Evolutionary conservation across 2,888 invertebrate genomes (phyloP).

Genomic region (Argyresthia goedartella): DNA sequence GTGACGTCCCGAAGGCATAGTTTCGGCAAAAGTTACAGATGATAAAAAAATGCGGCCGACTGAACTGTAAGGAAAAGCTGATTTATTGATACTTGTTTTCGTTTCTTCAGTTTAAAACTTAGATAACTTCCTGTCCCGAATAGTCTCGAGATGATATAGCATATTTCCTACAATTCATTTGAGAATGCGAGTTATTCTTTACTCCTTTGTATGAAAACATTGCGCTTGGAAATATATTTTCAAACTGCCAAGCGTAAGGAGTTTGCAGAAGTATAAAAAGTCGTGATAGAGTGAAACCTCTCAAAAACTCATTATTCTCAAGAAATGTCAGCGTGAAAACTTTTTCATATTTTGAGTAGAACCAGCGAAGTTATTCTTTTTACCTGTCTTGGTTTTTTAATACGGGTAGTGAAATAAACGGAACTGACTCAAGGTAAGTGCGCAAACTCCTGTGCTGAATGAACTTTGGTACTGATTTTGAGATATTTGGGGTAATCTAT

Average conservation of each 20-base stretch:
- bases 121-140: background rate
- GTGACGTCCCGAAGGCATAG: slow-evolving; percentile 54
- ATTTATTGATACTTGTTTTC: slow-evolving; percentile 1
- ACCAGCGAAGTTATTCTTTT: background rate
- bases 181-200: background rate
- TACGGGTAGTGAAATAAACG: background rate
- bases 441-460: background rate
- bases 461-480: background rate
- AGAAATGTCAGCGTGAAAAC: background rate
- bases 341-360: background rate
- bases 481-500: background rate
- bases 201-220: background rate
- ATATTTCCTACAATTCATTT: background rate
- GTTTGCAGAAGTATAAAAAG: background rate
- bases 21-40: slow-evolving; percentile 38
- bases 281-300: background rate
- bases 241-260: background rate
- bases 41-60: slow-evolving; percentile 41
- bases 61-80: slow-evolving; percentile 18
- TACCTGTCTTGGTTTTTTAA: background rate
- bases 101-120: background rate
- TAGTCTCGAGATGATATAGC: background rate
- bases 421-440: too few species aligned
- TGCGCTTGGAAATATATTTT: background rate
- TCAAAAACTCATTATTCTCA: background rate